A percentile compares a stretch with the other conserved stretches of the same genome.
Conservation (phyloP, 2,797 vertebrate species). For the Gymnoscopelus microlampas region DNA sequence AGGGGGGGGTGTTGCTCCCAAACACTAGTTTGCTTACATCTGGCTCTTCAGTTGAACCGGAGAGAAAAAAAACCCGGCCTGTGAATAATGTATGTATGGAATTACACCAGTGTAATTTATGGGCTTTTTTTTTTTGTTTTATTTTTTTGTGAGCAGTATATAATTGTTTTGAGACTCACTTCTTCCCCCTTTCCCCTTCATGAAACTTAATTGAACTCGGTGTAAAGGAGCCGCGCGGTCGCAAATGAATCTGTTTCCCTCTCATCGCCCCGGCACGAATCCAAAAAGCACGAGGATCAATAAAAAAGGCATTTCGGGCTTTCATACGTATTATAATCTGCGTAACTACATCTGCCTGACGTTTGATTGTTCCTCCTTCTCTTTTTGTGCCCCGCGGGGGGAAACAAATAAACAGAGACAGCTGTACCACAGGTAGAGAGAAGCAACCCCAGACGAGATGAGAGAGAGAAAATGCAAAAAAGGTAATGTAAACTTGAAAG, state of each 20-base stretch:
- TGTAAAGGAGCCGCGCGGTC: slow-evolving; percentile 37
- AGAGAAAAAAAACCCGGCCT: slow-evolving; percentile 10
- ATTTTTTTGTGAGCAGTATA: slow-evolving; percentile 46
- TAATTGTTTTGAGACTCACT: slow-evolving; percentile 56
- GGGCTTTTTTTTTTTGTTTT: neutral
- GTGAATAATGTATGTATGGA: slow-evolving; percentile 58
- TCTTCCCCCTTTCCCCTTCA: slow-evolving; percentile 47
- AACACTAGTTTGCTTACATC: slow-evolving; percentile 37
- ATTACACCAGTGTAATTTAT: slow-evolving; percentile 55
- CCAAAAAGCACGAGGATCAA: slow-evolving; percentile 32
- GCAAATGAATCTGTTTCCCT: slow-evolving; percentile 39
- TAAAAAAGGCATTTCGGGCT: neutral
- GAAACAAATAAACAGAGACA: slow-evolving; percentile 3
- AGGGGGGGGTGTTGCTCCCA: slow-evolving; percentile 9
- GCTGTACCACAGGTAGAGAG: neutral
- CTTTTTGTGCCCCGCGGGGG: slow-evolving; percentile 13
- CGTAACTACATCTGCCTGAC: slow-evolving; percentile 2
- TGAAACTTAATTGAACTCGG: slow-evolving; percentile 52
- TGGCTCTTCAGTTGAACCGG: slow-evolving; percentile 43
- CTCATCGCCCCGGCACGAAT: slow-evolving; percentile 40
- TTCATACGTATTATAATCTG: slow-evolving; percentile 5
- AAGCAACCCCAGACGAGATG: neutral
- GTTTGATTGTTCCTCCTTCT: slow-evolving; percentile 21
- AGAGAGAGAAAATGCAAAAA: neutral
- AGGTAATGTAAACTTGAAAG: too few relatives aligned